phyloP scores from a whole-genome alignment of 2,888 invertebrate species.

The Campoplex nolae region DNA sequence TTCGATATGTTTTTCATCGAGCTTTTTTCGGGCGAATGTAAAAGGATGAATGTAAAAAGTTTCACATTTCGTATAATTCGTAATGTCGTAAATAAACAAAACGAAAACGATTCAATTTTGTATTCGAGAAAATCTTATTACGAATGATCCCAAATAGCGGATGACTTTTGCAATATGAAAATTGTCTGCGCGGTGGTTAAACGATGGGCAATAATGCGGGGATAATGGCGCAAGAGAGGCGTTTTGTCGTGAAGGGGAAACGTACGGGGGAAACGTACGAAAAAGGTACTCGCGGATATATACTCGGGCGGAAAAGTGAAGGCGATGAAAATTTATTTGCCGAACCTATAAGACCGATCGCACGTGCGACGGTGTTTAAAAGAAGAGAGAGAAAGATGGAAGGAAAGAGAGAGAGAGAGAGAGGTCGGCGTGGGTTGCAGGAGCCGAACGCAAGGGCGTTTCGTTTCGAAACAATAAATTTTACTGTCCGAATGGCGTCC shows the following conservation, averaged over 20 bases:
- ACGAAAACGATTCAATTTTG: not conserved
- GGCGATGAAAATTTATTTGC: slow-evolving; percentile 74
- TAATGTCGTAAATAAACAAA: not conserved
- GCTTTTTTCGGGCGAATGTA: not conserved
- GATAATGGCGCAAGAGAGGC: not conserved
- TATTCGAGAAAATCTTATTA: not conserved
- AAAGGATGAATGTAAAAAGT: not conserved
- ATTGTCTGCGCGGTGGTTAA: not conserved
- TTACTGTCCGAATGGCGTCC: slow-evolving; percentile 66
- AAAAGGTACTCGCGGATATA: slow-evolving; percentile 17
- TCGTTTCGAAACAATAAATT: slow-evolving; percentile 74
- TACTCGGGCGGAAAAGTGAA: slow-evolving; percentile 7
- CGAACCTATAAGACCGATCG: slow-evolving; percentile 13
- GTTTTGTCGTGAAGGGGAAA: not conserved
- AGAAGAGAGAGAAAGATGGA: not conserved
- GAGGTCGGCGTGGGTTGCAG: slow-evolving; percentile 70
- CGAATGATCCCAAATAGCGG: not conserved
- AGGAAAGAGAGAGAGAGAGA: slow-evolving; percentile 21
- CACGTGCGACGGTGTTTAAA: not conserved
- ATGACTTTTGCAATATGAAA: not conserved
- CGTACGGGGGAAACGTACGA: slow-evolving; percentile 20
- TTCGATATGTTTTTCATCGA: not conserved
- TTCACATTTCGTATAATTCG: not conserved
- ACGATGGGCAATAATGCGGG: not conserved
- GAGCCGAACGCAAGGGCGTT: slow-evolving; percentile 42